phyloP scores from a whole-genome alignment of 2,888 invertebrate species.

The Drosophila quasianomalipes region DNA sequence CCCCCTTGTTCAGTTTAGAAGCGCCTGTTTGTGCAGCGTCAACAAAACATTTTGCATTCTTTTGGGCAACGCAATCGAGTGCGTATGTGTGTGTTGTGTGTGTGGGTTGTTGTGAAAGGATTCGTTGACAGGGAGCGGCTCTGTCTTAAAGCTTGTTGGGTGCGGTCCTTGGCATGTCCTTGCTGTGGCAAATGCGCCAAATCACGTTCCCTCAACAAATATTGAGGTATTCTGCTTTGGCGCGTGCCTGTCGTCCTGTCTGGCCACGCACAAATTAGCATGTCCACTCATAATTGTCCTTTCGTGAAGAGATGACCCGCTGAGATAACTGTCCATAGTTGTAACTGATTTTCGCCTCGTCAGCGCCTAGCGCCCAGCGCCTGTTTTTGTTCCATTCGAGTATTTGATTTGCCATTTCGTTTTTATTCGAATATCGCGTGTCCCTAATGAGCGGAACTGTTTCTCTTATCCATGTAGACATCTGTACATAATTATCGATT shows the following conservation, averaged over 20 bases:
- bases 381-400: conserved; percentile 27
- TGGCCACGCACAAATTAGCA: conserved; percentile 82
- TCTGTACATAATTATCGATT: conserved; percentile 38
- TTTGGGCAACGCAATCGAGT: conserved; percentile 43
- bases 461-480: conserved; percentile 5
- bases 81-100: conserved; percentile 21
- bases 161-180: conserved; percentile 53
- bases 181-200: conserved; percentile 70
- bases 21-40: conserved; percentile 64
- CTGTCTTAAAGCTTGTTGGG: conserved; percentile 39
- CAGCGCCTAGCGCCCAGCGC: conserved; percentile 15
- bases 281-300: conserved; percentile 82
- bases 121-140: conserved; percentile 47
- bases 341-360: conserved; percentile 76
- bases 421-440: conserved; percentile 81
- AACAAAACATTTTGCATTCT: conserved; percentile 74
- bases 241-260: conserved; percentile 41
- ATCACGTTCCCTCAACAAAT: conserved; percentile 81
- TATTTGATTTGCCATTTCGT: conserved; percentile 73
- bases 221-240: conserved; percentile 83
- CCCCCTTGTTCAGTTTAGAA: conserved; percentile 23
- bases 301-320: conserved; percentile 83
- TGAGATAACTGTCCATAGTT: conserved; percentile 81
- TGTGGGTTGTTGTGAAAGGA: conserved; percentile 41
- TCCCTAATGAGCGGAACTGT: conserved; percentile 62